Percentiles rank a stretch among this genome's conserved stretches.
These are phyloP conservation scores for Phrynocephalus versicolor DNA, from an alignment of 2,113 vertebrate species.

Conservation along the genomic window DNA sequence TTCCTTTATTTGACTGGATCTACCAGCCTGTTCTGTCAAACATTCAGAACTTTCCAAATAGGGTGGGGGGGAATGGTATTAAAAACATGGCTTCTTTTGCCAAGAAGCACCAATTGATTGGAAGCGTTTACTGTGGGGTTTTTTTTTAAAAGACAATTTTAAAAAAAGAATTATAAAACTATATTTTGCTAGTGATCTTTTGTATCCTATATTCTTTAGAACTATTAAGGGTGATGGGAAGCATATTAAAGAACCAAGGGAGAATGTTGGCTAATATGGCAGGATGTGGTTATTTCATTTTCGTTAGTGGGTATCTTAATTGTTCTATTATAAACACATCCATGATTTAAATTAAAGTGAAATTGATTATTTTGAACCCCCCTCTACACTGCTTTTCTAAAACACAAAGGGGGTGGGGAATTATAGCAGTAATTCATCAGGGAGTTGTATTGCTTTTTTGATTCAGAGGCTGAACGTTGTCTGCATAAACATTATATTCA, in stretches of 20 bases:
- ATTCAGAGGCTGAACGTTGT: constrained; percentile 49
- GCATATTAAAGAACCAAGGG: neutral
- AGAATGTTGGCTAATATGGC: neutral
- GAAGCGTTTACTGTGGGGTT: neutral
- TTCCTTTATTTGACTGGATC: neutral
- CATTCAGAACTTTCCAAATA: neutral
- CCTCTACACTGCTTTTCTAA: constrained; percentile 42
- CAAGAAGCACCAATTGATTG: neutral
- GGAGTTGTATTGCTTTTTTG: constrained; percentile 57
- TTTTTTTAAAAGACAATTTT: neutral
- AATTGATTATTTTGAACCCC: constrained; percentile 45
- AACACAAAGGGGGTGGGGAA: constrained; percentile 43
- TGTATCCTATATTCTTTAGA: neutral
- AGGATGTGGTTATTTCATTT: neutral
- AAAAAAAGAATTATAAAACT: neutral
- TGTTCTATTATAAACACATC: constrained; percentile 24
- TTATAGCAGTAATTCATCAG: constrained; percentile 52
- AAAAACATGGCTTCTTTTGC: neutral
- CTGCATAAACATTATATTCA: constrained; percentile 55
- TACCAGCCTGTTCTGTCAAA: neutral
- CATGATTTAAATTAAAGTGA: constrained; percentile 41
- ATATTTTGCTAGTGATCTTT: neutral
- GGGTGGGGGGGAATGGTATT: neutral
- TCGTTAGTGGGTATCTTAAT: neutral
- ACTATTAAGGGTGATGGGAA: neutral